Percentiles rank a stretch among this genome's conserved stretches.
Evolutionary conservation across 1,140 invertebrate genomes (phyloP).

Genomic region (Euwallacea fornicatus): DNA sequence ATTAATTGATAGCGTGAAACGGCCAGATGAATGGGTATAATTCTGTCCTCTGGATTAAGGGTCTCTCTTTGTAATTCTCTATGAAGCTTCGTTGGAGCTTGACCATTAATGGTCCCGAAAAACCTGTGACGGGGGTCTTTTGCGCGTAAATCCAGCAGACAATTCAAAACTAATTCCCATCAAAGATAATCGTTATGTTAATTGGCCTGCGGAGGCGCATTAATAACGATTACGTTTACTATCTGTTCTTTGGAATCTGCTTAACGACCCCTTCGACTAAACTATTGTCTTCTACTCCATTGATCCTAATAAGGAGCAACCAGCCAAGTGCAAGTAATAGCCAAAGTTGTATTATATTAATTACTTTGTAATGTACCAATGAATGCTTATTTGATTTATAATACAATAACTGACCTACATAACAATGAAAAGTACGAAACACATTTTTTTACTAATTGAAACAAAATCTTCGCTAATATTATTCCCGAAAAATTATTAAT

Average conservation of each 20-base stretch:
- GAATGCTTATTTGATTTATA: not conserved
- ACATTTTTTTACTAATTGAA: no score
- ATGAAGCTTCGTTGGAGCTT: not conserved
- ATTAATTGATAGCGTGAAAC: slow-evolving; percentile 29
- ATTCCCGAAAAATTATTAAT: no score
- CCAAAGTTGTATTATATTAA: slow-evolving; percentile 25
- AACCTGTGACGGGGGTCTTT: no score
- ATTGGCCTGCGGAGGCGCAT: slow-evolving; percentile 12
- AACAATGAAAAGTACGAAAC: no score
- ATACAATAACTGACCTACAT: not conserved
- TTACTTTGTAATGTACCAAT: slow-evolving; percentile 12
- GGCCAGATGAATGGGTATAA: slow-evolving; percentile 20
- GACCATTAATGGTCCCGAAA: no score
- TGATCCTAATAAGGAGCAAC: slow-evolving; percentile 22
- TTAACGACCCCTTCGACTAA: slow-evolving; percentile 18
- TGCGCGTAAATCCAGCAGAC: no score
- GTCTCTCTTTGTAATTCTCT: not conserved
- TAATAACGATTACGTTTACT: slow-evolving; percentile 24
- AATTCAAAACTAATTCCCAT: not conserved
- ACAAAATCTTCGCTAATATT: no score
- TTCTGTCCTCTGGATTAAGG: slow-evolving; percentile 12
- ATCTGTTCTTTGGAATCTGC: slow-evolving; percentile 25
- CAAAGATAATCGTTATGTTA: slow-evolving; percentile 8
- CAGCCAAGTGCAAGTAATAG: slow-evolving; percentile 12
- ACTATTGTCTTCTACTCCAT: slow-evolving; percentile 29